Evolutionary conservation across 2,113 vertebrate species (phyloP).

Genomic region (Dissostichus mawsoni): DNA sequence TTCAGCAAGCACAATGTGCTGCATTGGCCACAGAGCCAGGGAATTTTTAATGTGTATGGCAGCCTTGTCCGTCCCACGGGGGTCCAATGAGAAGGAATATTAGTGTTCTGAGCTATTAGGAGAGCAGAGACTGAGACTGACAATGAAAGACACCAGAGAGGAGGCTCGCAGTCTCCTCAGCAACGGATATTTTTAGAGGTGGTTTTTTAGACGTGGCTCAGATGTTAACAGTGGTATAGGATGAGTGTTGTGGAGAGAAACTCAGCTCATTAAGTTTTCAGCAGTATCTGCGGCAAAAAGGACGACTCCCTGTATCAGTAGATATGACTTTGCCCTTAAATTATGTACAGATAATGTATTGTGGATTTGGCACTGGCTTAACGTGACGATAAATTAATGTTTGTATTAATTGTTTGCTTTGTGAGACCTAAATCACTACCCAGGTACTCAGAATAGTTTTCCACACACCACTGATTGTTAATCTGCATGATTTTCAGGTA

Average conservation of each 20-base stretch:
- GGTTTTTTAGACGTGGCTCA: constrained; percentile 44
- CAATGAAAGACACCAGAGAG: constrained; percentile 44
- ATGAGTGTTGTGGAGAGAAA: constrained; percentile 33
- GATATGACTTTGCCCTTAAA: neutral
- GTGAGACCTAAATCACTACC: neutral
- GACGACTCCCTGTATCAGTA: neutral
- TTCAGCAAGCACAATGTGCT: constrained; percentile 30
- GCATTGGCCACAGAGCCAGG: constrained; percentile 29
- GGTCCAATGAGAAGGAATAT: constrained; percentile 63
- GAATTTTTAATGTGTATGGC: constrained; percentile 56
- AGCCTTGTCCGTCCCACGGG: constrained; percentile 38
- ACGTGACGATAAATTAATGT: neutral
- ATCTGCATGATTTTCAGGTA: neutral
- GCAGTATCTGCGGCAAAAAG: neutral
- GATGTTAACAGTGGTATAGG: constrained; percentile 40
- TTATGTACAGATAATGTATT: neutral
- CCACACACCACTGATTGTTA: neutral
- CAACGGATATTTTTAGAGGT: constrained; percentile 65
- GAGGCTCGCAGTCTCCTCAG: constrained; percentile 50
- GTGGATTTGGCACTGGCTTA: neutral
- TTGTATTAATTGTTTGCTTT: constrained; percentile 2
- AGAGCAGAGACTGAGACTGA: constrained; percentile 45
- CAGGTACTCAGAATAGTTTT: neutral
- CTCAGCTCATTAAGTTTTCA: constrained; percentile 19
- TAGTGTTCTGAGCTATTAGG: constrained; percentile 57